A percentile compares a stretch with the other conserved stretches of the same genome.
Conservation (phyloP, 2,113 vertebrate genomes). For the Sturnira hondurensis region DNA sequence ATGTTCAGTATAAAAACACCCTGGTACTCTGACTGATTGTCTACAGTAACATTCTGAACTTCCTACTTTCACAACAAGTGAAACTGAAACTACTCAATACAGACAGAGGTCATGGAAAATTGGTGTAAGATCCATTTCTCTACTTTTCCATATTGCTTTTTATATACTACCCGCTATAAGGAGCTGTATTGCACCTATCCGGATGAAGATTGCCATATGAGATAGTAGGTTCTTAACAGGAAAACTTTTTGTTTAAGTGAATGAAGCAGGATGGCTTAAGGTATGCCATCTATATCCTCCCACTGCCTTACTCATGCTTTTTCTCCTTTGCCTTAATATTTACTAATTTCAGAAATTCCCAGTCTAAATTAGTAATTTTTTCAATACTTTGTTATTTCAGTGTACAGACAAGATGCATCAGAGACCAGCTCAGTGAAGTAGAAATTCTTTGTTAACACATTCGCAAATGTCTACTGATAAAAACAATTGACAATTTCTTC, state of each 20-base stretch:
- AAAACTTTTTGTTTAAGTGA: slow-evolving; percentile 21
- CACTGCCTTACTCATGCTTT: neutral
- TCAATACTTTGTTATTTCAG: neutral
- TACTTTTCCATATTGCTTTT: neutral
- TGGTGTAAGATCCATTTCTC: neutral
- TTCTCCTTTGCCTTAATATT: neutral
- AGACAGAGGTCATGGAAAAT: slow-evolving; percentile 36
- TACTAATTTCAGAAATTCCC: neutral
- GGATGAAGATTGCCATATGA: neutral
- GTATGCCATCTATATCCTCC: neutral
- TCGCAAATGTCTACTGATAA: neutral
- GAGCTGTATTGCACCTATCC: neutral
- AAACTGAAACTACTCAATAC: slow-evolving; percentile 58
- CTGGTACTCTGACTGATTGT: too few relatives aligned
- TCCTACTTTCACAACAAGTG: slow-evolving; percentile 64
- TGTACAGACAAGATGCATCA: neutral
- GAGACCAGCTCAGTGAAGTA: neutral
- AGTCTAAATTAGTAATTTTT: neutral
- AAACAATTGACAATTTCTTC: neutral
- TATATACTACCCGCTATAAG: neutral
- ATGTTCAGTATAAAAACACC: too few relatives aligned
- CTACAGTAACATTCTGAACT: slow-evolving; percentile 54
- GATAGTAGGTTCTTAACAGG: neutral
- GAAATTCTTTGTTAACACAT: neutral
- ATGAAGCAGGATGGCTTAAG: neutral